These are phyloP conservation scores for Drosophila subobscura DNA, from an alignment of 1,140 invertebrate genomes.

Conservation along the genomic window DNA sequence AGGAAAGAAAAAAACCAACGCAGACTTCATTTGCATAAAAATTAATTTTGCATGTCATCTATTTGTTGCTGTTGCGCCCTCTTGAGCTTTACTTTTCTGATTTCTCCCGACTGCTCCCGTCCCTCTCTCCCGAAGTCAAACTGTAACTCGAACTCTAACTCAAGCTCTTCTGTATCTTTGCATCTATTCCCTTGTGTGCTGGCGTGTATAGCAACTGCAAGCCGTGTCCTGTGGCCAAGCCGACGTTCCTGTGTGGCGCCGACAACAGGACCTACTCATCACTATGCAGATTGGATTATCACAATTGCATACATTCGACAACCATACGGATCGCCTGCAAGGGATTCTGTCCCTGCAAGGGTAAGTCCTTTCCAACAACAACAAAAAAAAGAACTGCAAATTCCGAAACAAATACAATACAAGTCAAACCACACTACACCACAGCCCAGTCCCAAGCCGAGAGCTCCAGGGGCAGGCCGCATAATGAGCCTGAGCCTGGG, in stretches of 20 bases:
- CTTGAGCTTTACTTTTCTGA: slow-evolving; percentile 52
- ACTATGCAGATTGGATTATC: slow-evolving; percentile 93
- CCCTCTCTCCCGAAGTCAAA: slow-evolving; percentile 24
- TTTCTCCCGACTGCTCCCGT: slow-evolving; percentile 31
- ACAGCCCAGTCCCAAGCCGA: slow-evolving; percentile 10
- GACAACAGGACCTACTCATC: slow-evolving; percentile 97
- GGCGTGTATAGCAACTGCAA: slow-evolving; percentile 87
- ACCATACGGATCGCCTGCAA: slow-evolving; percentile 91
- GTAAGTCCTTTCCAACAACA: slow-evolving; percentile 56
- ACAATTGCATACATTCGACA: slow-evolving; percentile 94
- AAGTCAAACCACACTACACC: slow-evolving; percentile 3
- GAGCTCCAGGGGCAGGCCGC: slow-evolving; percentile 34
- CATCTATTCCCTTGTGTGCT: not conserved
- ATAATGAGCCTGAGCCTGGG: slow-evolving; percentile 56
- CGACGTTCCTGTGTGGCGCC: slow-evolving; percentile 93
- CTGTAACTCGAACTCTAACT: slow-evolving; percentile 86
- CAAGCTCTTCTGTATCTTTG: not conserved
- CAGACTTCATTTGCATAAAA: slow-evolving; percentile 76
- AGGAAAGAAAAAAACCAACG: slow-evolving; percentile 12
- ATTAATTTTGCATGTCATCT: slow-evolving; percentile 81
- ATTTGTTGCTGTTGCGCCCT: slow-evolving; percentile 63
- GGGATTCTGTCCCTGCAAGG: slow-evolving; percentile 95
- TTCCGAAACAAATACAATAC: slow-evolving; percentile 16
- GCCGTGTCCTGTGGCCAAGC: slow-evolving; percentile 90
- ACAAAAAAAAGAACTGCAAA: not conserved